Conservation (phyloP, 2,113 vertebrate species). For the Geothlypis trichas region DNA sequence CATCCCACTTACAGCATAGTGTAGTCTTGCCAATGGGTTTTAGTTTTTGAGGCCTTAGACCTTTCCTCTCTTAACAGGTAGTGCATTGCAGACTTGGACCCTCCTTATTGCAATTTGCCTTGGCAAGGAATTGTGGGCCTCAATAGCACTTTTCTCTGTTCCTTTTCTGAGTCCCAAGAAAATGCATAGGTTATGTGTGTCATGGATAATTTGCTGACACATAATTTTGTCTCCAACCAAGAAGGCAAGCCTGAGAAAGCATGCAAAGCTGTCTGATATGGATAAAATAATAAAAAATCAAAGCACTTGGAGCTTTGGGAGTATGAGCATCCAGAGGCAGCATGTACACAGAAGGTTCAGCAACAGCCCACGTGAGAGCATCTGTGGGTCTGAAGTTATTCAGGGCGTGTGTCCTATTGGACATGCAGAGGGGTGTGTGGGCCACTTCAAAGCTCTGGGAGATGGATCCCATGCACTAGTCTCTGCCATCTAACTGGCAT, state of each 20-base stretch:
- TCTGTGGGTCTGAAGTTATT: not conserved
- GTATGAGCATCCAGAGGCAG: not conserved
- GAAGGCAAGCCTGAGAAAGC: not conserved
- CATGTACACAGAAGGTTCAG: not conserved
- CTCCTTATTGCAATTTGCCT: not conserved
- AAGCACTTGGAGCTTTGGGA: not conserved
- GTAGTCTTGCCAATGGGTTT: not conserved
- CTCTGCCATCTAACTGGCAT: not conserved
- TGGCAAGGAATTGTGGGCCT: not conserved
- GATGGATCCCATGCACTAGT: not conserved
- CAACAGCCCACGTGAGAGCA: not conserved
- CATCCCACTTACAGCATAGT: not conserved
- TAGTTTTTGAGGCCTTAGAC: not conserved
- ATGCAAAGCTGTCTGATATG: not conserved
- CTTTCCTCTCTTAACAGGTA: not conserved
- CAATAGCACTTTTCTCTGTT: not conserved
- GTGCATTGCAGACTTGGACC: not conserved
- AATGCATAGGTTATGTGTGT: fast-evolving
- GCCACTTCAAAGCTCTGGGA: not conserved
- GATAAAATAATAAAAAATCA: not conserved
- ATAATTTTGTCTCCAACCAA: not conserved
- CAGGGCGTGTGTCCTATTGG: fast-evolving
- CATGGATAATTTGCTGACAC: not conserved
- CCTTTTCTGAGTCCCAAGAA: not conserved
- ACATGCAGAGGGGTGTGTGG: not conserved